Base-by-base conservation (phyloP, 2,113 vertebrate genomes). In the Globicephala melas region DNA sequence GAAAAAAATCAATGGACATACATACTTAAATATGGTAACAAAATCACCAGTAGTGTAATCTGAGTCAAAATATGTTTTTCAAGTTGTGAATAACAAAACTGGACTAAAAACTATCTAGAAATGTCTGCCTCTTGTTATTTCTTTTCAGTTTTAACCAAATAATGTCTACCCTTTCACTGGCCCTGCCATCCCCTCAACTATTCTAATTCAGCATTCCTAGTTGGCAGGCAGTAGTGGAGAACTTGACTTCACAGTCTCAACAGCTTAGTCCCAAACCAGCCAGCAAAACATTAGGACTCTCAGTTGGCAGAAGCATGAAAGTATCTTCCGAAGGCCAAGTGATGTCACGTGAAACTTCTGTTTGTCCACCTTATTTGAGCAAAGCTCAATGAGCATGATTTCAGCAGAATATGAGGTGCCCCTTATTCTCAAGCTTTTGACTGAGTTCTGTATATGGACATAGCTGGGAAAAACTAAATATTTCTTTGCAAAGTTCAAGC, bases 401-500 rank as follows among this genome's bases (percentile, higher is more conserved):
- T 82, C 21, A 83, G 67, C 18, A 73, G 62, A 77, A 8, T 31
- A 44, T 38, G 76, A 77, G 65, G 25, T 85, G 4, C 60, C 9
- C 23, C 28, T 9, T 76, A 65, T 68, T 91, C 77, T 70, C 25
- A 28, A 9, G 53, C 36, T 80, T 91, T 93, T 76, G 65, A 53
- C 25, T 77, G 90, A 53, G 44, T 60, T 86, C 77, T 68, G 13
- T 36, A 67, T 17, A 74, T 79, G 47, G 38, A 93, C 73, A 3
- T 77, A 89, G 63, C 89, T 91, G 58, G 41, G 55, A 36, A 80
- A 90, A 91, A 77, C 92, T 55, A 33, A 58, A 77, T 70, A 36
- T 89, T 77, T 89, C 67, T 96, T 82, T 81, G 55, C 47, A 41
- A 50, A 87, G 87, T 87, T 89, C 50, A 92, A 77, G 38, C 79